These are phyloP conservation scores for Pseudorhombus dupliciocellatus DNA, from an alignment of 2,113 vertebrate genomes.

Conservation along the genomic window DNA sequence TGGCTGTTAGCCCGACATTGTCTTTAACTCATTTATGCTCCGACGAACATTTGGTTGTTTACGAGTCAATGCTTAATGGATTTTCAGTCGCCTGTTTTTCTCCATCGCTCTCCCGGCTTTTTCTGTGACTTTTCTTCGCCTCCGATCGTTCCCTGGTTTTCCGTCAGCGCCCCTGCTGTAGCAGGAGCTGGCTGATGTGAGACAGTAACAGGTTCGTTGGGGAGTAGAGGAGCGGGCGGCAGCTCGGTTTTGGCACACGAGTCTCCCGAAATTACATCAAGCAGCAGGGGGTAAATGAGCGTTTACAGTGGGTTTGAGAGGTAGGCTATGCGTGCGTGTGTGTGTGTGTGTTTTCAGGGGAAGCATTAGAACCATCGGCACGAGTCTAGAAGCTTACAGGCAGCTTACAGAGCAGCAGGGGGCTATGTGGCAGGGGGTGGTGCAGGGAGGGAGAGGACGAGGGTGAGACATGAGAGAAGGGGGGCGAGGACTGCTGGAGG, in stretches of 20 bases:
- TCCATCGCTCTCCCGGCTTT: constrained; percentile 19
- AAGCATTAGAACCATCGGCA: constrained; percentile 68
- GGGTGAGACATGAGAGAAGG: constrained; percentile 52
- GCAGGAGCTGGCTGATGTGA: constrained; percentile 52
- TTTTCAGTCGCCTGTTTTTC: background rate
- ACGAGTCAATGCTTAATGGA: background rate
- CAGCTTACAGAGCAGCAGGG: constrained; percentile 71
- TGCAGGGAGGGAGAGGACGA: constrained; percentile 29
- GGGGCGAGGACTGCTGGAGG: constrained; percentile 59
- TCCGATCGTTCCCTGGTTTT: constrained; percentile 7
- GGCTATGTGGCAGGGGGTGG: constrained; percentile 57
- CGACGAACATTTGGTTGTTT: constrained; percentile 22
- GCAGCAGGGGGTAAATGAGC: constrained; percentile 70
- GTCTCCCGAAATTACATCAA: constrained; percentile 73
- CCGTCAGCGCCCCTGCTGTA: constrained; percentile 33
- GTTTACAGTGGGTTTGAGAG: constrained; percentile 66
- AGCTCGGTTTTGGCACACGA: constrained; percentile 49
- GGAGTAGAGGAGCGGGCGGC: constrained; percentile 19
- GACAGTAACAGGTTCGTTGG: constrained; percentile 64
- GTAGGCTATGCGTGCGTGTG: constrained; percentile 19
- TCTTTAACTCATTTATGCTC: constrained; percentile 30
- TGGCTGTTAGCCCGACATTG: background rate
- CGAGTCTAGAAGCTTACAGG: constrained; percentile 72
- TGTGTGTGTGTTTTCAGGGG: constrained; percentile 55
- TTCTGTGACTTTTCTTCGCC: constrained; percentile 48